Evolutionary conservation across 2,888 invertebrate species (phyloP).

Genomic region (Macaria notata): DNA sequence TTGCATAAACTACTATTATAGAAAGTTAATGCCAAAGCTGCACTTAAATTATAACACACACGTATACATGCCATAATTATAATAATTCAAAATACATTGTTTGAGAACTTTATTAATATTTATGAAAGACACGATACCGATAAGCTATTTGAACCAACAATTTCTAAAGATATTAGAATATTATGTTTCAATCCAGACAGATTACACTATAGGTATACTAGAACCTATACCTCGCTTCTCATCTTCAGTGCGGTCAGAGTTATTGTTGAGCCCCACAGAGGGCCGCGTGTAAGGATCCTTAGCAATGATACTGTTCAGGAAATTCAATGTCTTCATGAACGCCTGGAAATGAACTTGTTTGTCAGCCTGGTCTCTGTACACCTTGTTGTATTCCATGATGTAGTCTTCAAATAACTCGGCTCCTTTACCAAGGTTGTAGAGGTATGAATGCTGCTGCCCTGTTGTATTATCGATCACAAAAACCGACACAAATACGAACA

Average conservation of each 20-base stretch:
- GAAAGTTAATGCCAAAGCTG: too few relatives aligned
- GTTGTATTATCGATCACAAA: neutral
- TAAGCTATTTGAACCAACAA: too few relatives aligned
- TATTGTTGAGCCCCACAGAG: constrained; percentile 33
- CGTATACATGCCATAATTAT: too few relatives aligned
- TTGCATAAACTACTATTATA: too few relatives aligned
- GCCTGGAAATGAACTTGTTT: constrained; percentile 41
- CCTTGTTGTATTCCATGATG: constrained; percentile 40
- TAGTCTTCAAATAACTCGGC: constrained; percentile 44
- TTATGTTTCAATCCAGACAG: too few relatives aligned
- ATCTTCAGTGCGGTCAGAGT: constrained; percentile 48
- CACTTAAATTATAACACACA: too few relatives aligned
- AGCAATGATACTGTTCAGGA: constrained; percentile 42
- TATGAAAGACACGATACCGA: too few relatives aligned
- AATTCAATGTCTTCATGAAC: constrained; percentile 40
- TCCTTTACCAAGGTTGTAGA: neutral
- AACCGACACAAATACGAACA: neutral
- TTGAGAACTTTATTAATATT: too few relatives aligned
- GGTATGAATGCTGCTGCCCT: neutral
- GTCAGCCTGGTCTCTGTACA: constrained; percentile 49
- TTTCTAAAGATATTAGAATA: too few relatives aligned
- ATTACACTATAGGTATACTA: neutral
- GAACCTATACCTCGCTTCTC: constrained; percentile 21
- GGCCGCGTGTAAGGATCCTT: constrained; percentile 1
- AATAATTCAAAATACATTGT: too few relatives aligned